Conservation (phyloP, 2,797 vertebrate species). For the Hirundo rustica region DNA sequence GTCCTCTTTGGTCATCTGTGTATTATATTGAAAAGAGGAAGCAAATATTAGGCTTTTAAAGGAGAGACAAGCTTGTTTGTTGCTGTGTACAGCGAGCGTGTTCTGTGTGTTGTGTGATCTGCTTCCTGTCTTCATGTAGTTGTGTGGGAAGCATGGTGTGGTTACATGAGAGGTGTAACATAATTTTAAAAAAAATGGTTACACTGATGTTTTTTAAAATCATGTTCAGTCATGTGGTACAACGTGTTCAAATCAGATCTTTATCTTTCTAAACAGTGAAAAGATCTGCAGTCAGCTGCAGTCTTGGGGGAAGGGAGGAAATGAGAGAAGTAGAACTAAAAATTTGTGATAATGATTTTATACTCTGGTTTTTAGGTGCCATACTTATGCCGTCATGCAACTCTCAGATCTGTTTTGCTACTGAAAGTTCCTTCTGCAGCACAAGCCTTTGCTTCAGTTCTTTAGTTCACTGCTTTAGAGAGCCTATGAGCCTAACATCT, state of each 20-base stretch:
- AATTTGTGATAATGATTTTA: not conserved
- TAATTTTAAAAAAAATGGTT: not conserved
- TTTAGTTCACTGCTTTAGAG: not conserved
- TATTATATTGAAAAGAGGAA: not conserved
- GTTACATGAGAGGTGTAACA: not conserved
- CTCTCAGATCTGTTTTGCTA: not conserved
- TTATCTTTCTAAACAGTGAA: not conserved
- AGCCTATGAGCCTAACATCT: not conserved
- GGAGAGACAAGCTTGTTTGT: not conserved
- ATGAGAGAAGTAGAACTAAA: not conserved
- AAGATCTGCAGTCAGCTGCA: not conserved
- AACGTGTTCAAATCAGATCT: not conserved
- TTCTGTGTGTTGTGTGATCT: not conserved
- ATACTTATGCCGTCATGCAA: fast-evolving
- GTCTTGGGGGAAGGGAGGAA: not conserved
- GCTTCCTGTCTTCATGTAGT: not conserved
- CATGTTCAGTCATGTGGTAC: not conserved
- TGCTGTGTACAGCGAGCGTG: fast-evolving
- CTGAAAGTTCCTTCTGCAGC: not conserved
- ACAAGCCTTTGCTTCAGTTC: not conserved
- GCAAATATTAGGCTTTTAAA: not conserved
- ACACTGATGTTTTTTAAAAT: not conserved
- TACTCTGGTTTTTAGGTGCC: not conserved
- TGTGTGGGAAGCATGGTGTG: not conserved
- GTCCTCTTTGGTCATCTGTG: not conserved